A percentile compares a stretch with the other conserved stretches of the same genome.
Conservation (phyloP, 2,888 invertebrate genomes). For the Drosophila mimetica region DNA sequence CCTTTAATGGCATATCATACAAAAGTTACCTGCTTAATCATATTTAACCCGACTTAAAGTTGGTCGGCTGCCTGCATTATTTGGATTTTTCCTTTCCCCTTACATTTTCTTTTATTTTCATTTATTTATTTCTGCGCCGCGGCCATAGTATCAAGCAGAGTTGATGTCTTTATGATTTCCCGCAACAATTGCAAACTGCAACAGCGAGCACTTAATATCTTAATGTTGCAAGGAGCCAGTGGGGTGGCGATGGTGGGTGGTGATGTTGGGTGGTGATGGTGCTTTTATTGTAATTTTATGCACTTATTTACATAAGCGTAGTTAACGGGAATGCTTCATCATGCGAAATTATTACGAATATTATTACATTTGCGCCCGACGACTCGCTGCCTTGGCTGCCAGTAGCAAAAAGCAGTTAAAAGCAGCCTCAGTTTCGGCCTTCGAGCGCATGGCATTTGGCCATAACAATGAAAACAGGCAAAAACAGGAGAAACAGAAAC, state of each 20-base stretch:
- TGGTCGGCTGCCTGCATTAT: background rate
- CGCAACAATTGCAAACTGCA: conserved; percentile 30
- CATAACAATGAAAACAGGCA: conserved; percentile 42
- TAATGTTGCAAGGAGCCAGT: conserved; percentile 45
- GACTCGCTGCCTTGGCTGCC: background rate
- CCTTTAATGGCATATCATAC: conserved; percentile 19
- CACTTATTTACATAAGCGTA: conserved; percentile 72
- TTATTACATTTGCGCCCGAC: conserved; percentile 58
- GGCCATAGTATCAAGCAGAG: conserved; percentile 13
- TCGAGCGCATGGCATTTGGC: conserved; percentile 39
- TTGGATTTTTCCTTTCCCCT: background rate
- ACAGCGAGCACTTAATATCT: conserved; percentile 54
- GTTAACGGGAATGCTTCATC: conserved; percentile 67
- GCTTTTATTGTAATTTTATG: conserved; percentile 70
- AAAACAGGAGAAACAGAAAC: background rate
- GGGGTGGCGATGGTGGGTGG: background rate
- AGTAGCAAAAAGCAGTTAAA: conserved; percentile 9
- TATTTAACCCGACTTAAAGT: conserved; percentile 15
- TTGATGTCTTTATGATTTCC: conserved; percentile 39
- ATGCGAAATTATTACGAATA: conserved; percentile 66
- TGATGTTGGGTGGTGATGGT: conserved; percentile 1
- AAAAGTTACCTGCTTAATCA: conserved; percentile 14
- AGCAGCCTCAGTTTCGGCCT: conserved; percentile 4
- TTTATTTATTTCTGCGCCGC: background rate
- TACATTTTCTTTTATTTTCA: background rate